phyloP scores from a whole-genome alignment of 2,888 invertebrate species.

The Hemithea aestivaria region DNA sequence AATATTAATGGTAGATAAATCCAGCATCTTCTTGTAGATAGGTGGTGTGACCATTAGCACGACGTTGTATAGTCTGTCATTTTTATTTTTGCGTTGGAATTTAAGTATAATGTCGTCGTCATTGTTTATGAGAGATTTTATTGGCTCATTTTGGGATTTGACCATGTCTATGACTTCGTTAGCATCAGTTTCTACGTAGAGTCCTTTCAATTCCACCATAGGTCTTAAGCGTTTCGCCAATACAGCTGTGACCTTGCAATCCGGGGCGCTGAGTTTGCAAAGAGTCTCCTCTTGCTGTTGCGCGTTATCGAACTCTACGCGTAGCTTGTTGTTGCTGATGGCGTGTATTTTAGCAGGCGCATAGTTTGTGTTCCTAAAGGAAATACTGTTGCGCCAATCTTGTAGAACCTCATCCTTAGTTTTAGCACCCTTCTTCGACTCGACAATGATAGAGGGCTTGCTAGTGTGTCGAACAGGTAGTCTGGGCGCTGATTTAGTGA shows the following conservation, averaged over 20 bases:
- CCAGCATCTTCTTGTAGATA: too few relatives aligned
- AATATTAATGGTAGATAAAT: too few relatives aligned
- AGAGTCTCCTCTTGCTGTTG: background rate
- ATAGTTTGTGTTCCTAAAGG: background rate
- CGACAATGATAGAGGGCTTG: background rate
- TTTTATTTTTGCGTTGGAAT: too few relatives aligned
- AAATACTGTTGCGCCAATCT: background rate
- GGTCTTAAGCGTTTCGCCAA: background rate
- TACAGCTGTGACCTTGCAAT: background rate
- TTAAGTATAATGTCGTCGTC: background rate
- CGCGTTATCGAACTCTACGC: background rate
- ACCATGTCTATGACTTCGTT: background rate
- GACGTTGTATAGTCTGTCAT: too few relatives aligned
- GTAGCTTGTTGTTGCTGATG: background rate
- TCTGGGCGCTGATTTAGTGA: background rate
- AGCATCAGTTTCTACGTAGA: background rate
- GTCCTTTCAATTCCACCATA: background rate
- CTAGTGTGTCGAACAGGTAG: background rate
- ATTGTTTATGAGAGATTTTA: background rate
- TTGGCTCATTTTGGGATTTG: background rate
- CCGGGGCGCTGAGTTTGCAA: background rate
- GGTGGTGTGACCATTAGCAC: too few relatives aligned
- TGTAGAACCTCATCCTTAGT: background rate
- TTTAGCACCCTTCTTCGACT: background rate
- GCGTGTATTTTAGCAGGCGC: background rate